phyloP scores from a whole-genome alignment of 2,797 vertebrate species.

The Pipistrellus pipistrellus region DNA sequence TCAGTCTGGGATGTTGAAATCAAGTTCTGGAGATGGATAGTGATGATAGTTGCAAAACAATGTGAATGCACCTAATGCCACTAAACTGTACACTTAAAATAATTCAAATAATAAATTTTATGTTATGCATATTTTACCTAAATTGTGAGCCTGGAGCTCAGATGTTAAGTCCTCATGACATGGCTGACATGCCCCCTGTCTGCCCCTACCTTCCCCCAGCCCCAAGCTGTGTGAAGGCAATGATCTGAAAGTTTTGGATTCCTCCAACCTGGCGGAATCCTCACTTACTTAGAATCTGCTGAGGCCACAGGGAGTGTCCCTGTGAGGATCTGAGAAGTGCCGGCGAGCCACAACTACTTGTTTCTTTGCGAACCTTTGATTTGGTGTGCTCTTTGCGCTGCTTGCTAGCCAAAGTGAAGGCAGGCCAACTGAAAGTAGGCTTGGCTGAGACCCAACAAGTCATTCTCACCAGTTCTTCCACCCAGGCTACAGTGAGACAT shows the following conservation, averaged over 20 bases:
- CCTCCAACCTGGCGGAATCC: background rate
- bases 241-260: background rate
- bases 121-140: background rate
- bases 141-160: background rate
- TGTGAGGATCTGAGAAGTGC: background rate
- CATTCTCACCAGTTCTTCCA: background rate
- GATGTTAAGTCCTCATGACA: background rate
- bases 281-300: background rate
- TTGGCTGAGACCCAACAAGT: background rate
- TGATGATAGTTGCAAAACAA: background rate
- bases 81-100: background rate
- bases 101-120: conserved; percentile 8
- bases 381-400: background rate
- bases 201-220: background rate
- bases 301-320: background rate
- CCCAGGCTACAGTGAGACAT: background rate
- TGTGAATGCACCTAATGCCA: background rate
- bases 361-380: background rate
- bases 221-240: background rate
- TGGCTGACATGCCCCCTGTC: background rate
- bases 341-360: background rate
- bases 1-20: background rate
- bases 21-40: background rate
- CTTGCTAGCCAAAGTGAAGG: background rate
- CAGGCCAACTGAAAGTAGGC: background rate